Percentiles rank a stretch among this genome's conserved stretches.
Conservation (phyloP, 64 coral and sea anemone species). For the Porites lutea region DNA sequence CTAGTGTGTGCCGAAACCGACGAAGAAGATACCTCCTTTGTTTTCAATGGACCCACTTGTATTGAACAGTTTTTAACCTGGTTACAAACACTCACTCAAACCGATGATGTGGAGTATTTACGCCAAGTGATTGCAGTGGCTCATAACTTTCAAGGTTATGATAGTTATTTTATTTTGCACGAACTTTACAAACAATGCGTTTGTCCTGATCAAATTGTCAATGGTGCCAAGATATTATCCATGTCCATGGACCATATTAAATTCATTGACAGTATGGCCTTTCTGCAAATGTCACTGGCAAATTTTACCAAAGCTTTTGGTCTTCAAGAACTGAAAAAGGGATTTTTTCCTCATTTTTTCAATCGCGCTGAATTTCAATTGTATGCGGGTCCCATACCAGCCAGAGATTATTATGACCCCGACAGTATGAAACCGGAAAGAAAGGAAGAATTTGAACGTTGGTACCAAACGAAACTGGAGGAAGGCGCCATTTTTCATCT, state of each 20-base stretch:
- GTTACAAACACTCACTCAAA: neutral
- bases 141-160: conserved; percentile 47
- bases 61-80: neutral
- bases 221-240: no score
- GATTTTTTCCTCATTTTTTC: no score
- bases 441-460: no score
- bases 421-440: no score
- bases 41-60: neutral
- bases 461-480: no score
- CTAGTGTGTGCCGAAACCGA: conserved; percentile 15
- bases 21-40: neutral
- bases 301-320: no score
- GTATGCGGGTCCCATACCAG: neutral
- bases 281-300: no score
- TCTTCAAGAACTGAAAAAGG: no score
- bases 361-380: no score
- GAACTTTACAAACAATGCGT: neutral
- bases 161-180: neutral
- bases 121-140: neutral
- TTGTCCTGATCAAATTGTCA: neutral
- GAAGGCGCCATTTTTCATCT: no score
- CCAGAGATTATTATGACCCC: neutral
- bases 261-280: no score
- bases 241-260: no score
- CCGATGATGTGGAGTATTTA: neutral